Evolutionary conservation across 2,888 invertebrate species (phyloP), one percentile per base, ranked within the genome.

Genomic region (Zaprionus lineosus): DNA sequence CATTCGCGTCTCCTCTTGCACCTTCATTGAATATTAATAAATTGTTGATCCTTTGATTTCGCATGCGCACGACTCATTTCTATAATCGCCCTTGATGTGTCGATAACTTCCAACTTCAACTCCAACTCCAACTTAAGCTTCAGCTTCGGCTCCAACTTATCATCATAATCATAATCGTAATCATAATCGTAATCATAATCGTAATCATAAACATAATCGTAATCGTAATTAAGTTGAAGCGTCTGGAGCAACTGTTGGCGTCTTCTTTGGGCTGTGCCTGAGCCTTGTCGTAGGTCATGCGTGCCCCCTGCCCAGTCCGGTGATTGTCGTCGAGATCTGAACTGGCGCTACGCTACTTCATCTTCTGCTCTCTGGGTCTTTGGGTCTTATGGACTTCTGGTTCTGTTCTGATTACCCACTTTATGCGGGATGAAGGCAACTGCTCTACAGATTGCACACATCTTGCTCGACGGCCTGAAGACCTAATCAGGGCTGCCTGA

Each of bases 11-110:
- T 36, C 39, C 40, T 63, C 31, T 51, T 55, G 67, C 61, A 63
- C 82, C 68, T 71, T 74, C 64, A 81, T 86, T 68, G 86, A 81
- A 83, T 85, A 63, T 68, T 67, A 84, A 86, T 84, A 68, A 64
- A 76, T 59, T 52, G 37, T 60, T 19, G 36, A 63, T 74, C 64
- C 74, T 69, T 74, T 71, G 74, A 74, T 71, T 82, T 85, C 50
- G 58, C 61, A 65, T 62, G 50, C 48, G 48, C 28, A 53, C 29
- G 16, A 37, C 74, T 59, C 59, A 64, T 75, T 74, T 74, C 69
- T 40, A 51, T 79, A 79, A 76, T 72, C 81, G 58, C 48, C 36
- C 37, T 33, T 39, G 67, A 58, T 61, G 55, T 43, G 28, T 60
- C 43, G 83, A 74, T 74, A 78, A 61, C 46, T 52, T n/a, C 39